Base-by-base conservation (phyloP, 1,140 invertebrate species). In the Stegodyphus mimosarum region DNA sequence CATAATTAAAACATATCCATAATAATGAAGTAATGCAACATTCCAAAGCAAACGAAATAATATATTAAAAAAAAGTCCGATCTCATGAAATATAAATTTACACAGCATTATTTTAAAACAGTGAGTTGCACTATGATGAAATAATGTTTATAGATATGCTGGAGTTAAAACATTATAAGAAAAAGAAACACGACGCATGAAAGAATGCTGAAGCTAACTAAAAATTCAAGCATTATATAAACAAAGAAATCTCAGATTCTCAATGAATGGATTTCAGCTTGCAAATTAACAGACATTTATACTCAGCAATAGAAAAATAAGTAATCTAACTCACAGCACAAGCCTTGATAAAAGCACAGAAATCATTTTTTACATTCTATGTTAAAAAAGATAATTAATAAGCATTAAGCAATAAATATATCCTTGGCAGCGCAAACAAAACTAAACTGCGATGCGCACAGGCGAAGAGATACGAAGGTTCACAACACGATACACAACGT, bases 321-420 rank as follows among this genome's bases (percentile, higher is more conserved):
- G 6, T 33, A 70, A 70, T 17, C 18, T 7, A 33, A 75, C 73
- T 75, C 60, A 75, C 73, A 75, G 55, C 33, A 75, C 73, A 60
- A 75, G 53, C 17, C 73, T 75, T 55, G 73, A 75, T 63, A 75
- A 60, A 75, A 75, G 73, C 10, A 75, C 73, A 15, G 73, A 75
- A 48, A 75, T 75, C 73, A 75, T 75, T 33, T 60, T 60, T 1
- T 15, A 10, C 9, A 15, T 60, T 1, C 55, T 10, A 10, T 60
- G 9, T 60, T 33, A 3, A 33, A 33, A 33, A 33, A 33, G 33
- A 60, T 10, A 60, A 60, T 60, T 60, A 60, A 10, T 60, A 15
- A 9, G 1, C 55, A 60, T 9, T n/a, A 60, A 60, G 15, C 9
- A 60, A 10, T 60, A 60, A 60, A 60, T 60, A 60, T 60, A 9